These are phyloP conservation scores for Drosophila elegans DNA, from an alignment of 1,140 invertebrate species.

Conservation along the genomic window DNA sequence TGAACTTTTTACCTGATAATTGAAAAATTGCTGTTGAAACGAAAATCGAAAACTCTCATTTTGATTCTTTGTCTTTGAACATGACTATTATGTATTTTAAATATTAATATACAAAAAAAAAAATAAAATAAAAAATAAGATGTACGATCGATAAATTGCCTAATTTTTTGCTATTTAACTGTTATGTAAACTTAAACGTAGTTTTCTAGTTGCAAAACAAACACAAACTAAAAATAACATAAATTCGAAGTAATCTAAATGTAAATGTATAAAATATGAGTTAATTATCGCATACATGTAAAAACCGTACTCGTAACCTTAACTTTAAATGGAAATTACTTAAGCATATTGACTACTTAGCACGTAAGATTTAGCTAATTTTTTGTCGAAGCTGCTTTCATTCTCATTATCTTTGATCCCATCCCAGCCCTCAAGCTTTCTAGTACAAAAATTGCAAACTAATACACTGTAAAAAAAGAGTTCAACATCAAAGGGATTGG, in stretches of 20 bases:
- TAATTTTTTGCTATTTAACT: conserved; percentile 75
- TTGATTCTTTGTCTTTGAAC: conserved; percentile 60
- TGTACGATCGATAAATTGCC: conserved; percentile 45
- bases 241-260: conserved; percentile 44
- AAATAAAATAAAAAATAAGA: too few species aligned
- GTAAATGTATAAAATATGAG: conserved; percentile 75
- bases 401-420: conserved; percentile 13
- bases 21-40: conserved; percentile 80
- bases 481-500: conserved; percentile 42
- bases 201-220: conserved; percentile 59
- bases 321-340: conserved; percentile 55
- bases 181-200: conserved; percentile 67
- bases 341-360: conserved; percentile 73
- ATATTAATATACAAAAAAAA: conserved; percentile 57
- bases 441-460: conserved; percentile 67
- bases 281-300: conserved; percentile 51
- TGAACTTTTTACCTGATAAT: conserved; percentile 83
- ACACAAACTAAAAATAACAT: conserved; percentile 23
- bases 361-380: conserved; percentile 75
- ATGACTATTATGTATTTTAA: conserved; percentile 72
- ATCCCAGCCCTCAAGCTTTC: conserved; percentile 57
- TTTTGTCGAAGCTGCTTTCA: conserved; percentile 70
- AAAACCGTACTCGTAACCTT: conserved; percentile 50
- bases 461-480: conserved; percentile 68
- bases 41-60: conserved; percentile 25